Base-by-base conservation (phyloP, 2,888 invertebrate species). In the Steinernema scapterisci region DNA sequence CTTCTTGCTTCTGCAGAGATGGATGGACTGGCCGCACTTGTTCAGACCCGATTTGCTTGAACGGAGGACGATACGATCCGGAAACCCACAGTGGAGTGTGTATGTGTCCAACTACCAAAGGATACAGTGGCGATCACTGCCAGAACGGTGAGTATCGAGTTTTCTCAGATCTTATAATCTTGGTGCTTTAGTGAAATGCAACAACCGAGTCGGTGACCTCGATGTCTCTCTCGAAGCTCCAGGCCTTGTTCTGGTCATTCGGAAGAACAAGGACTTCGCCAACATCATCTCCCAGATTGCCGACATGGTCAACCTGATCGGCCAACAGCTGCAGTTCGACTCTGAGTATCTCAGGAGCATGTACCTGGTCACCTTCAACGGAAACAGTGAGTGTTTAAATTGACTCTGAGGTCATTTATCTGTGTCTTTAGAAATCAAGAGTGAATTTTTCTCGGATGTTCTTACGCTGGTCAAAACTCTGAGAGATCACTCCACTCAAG, bases 341-440 rank as follows among this genome's bases (percentile, higher is more conserved):
- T 74, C 81, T 19, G 73, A 73, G 9, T 84, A 84, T 71, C 73
- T 83, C 54, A 70, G 73, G 25, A 77, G 77, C 51, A 83, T 79
- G 74, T 79, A 78, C 31, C 75, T 82, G 31, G 82, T 84, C 43
- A 74, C 81, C 13, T 84, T 83, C 78, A 82, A 82, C 76, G 78
- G 81, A 73, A 75, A 81, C 44, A 63, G 83, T 83, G 31, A 76
- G 78, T 79, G 46, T 31, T 16, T 9, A 16, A 27, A 9, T 16
- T 9, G 38, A 3, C 9, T 38, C 9, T 38, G 21, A 3, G 9
- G 25, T n/a, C 27, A 3, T 23, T 56, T 7, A 56, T 7, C 3
- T 19, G 7, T 16, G 19, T 5, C 31, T 63, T 63, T 27, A 63
- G 63, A 5, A n/a, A n/a, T 19, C n/a, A 52, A 21, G 19, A 6